Base-by-base conservation (phyloP, 2,888 invertebrate genomes). In the Ypsolopha sequella region DNA sequence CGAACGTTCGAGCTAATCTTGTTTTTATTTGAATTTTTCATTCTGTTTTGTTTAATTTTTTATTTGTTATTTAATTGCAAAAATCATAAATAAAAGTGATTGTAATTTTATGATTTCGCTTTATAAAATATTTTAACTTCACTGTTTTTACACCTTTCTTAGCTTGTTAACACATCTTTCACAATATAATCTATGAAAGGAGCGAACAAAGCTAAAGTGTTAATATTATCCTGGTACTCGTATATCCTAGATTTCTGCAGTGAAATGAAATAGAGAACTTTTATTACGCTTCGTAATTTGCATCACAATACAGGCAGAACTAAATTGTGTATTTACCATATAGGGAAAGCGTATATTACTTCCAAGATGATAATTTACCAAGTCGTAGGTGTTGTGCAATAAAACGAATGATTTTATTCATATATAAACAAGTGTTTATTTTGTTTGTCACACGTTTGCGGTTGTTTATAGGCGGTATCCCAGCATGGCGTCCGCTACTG, bases 401-500 rank as follows among this genome's bases (percentile, higher is more conserved):
- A 65, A 64, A 68, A 63, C 61, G 60, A 60, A 55, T 58, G 39
- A 10, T 9, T 47, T 41, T 11, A 33, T 39, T 11, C 11, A 43
- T 36, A 34, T 24, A 45, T 55, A 57, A 59, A 58, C 55, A 56
- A 54, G 55, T 62, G 56, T 62, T 62, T 64, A 60, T 61, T 60
- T 59, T 60, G 60, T 58, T 60, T 62, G 62, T 62, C 56, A 59
- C 58, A 38, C 51, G n/a, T 52, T 52, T 53, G 53, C 52, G 41
- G 54, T 50, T 43, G 53, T 58, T 58, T 58, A 59, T 55, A 48
- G 48, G 33, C 54, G 34, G 55, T 52, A 43, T 60, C 65, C 45
- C 68, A 63, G 66, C 68, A 56, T 66, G 70, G 54, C 45, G 60
- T 62, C 64, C 54, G 66, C 74, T 71, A 68, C 73, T 58, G 73